Percentiles rank a stretch among this genome's conserved stretches.
These are phyloP conservation scores for Drosophila biarmipes DNA, from an alignment of 1,140 invertebrate species.

Conservation along the genomic window DNA sequence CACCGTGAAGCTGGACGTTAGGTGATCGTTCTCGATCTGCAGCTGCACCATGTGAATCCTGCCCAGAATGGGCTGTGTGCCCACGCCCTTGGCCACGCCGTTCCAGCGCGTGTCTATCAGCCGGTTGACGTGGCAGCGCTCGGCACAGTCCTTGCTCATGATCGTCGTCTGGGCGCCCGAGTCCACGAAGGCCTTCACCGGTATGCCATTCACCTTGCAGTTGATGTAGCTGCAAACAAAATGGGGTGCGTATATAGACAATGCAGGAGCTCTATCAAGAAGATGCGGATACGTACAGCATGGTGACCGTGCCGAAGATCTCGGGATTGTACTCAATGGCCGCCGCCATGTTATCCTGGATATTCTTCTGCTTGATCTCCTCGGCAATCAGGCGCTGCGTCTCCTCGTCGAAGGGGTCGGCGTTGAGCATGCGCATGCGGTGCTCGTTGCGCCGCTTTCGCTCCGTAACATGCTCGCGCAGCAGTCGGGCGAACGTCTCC, in stretches of 20 bases:
- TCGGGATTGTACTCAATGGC: conserved; percentile 99
- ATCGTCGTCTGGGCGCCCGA: conserved; percentile 97
- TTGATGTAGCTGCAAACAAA: conserved; percentile 93
- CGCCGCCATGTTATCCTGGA: conserved; percentile 99
- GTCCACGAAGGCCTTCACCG: conserved; percentile 99
- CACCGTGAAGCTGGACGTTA: conserved; percentile 99
- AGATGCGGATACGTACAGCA: conserved; percentile 89
- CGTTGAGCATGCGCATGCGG: conserved; percentile 92
- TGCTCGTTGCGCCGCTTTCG: conserved; percentile 92
- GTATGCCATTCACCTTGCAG: conserved; percentile 97
- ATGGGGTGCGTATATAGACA: too few relatives aligned
- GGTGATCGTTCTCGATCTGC: conserved; percentile 96
- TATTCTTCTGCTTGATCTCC: conserved; percentile 97
- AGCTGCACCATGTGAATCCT: conserved; percentile 98
- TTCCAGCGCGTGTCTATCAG: conserved; percentile 96
- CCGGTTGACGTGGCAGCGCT: conserved; percentile 97
- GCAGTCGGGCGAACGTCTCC: conserved; percentile 92
- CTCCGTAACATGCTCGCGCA: conserved; percentile 92
- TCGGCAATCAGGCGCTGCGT: conserved; percentile 97
- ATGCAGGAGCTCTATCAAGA: too few relatives aligned
- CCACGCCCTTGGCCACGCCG: conserved; percentile 98
- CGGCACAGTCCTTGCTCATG: conserved; percentile 96
- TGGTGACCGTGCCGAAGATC: conserved; percentile 98
- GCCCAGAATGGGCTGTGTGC: conserved; percentile 97
- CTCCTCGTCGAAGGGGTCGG: conserved; percentile 97